Base-by-base conservation (phyloP, 2,888 invertebrate genomes). In the Drosophila picticornis region DNA sequence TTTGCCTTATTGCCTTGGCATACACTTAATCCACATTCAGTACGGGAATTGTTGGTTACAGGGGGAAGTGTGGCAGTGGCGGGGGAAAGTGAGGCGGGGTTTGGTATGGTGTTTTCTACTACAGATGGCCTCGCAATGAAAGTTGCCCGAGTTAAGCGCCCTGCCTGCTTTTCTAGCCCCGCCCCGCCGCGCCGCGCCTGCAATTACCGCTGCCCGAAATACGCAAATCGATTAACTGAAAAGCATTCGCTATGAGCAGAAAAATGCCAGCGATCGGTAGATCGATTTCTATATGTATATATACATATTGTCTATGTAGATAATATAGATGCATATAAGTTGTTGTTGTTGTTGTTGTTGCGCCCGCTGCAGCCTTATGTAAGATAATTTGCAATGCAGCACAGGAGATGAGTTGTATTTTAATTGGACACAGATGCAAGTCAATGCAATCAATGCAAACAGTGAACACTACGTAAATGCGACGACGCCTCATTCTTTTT, bases 21-120 rank as follows among this genome's bases (percentile, higher is more conserved):
- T 86, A 90, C 90, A 77, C 88, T 86, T 86, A 86, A 86, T 86
- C 85, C 88, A 86, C 85, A 86, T 86, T 88, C 90, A 84, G 74
- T 25, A 43, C 52, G 29, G 43, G 31, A 67, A 40, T 36, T 22
- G 51, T 46, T 32, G 40, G 53, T 50, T 58, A 22, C 40, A 19
- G 29, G n/a, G 16, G 36, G 19, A 27, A 38, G 27, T 27, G 38
- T 25, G 11, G 25, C 7, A n/a, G 55, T 4, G 11, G 1, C 3
- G 16, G 34, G 16, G 34, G 2, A 9, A 2, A 11, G 52, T 11
- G 43, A 11, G 22, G 3, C 0, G 59, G 52, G 55, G 16, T 34
- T 5, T 34, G 38, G 4, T 10, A 22, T 46, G 46, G 46, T 46
- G 13, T 22, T 46, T 46, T 29, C 55, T 29, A 43, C 38, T 46